Base-by-base conservation (phyloP, 2,797 vertebrate species). In the Rhinella marina region DNA sequence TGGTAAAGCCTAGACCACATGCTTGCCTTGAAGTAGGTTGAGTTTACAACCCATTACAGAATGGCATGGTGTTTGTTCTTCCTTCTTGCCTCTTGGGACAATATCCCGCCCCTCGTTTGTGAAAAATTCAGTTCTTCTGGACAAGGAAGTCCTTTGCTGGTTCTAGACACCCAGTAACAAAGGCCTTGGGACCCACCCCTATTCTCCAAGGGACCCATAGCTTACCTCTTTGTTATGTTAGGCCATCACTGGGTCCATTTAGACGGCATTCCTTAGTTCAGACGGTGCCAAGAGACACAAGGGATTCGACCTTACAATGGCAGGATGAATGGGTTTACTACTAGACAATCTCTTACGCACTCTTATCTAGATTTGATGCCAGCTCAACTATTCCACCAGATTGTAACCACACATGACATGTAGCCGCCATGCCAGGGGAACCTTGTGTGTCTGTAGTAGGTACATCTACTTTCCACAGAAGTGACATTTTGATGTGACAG, bases 401-500 rank as follows among this genome's bases (percentile, higher is more conserved):
- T 48, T 76, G 73, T 76, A n/a, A 41, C n/a, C n/a, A n/a, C 48
- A 23, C 73, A 50, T 5, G 8, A 11, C 19, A 1, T 27, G 41
- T 17, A 25, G n/a, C 82, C 52, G 25, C 29, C 75, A 7, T 52
- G 21, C 41, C 50, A 41, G 57, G 72, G 52, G 68, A 64, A 78
- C 81, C 27, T 32, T 72, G 54, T 61, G 62, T 70, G 11, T 27
- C 41, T 88, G 57, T 78, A 54, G 48, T 50, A n/a, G 1, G 16
- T 2, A 21, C 16, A 23, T 32, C 14, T 59, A 78, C 3, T 3
- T 23, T 32, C 29, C 17, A 66, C 17, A 68, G 57, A 17, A n/a
- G 66, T 10, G n/a, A 21, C 48, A 77, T 81, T 79, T 84, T 88
- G 73, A 88, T 59, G 82, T 84, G 4, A 68, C 72, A 76, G 61